Evolutionary conservation across 2,797 vertebrate species (phyloP).

Genomic region (Acropternis orthonyx): DNA sequence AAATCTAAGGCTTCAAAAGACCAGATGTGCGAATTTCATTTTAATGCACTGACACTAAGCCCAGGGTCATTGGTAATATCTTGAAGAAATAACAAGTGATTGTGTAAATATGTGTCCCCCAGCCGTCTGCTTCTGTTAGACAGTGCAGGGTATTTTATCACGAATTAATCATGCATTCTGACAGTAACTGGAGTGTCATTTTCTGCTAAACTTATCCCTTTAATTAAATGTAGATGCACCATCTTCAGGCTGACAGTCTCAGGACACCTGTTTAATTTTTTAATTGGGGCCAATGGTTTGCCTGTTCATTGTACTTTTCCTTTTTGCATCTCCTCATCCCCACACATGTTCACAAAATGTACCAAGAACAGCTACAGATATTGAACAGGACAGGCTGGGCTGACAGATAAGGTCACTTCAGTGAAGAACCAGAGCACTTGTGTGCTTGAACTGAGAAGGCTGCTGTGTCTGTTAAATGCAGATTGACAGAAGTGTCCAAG

Average conservation of each 20-base stretch:
- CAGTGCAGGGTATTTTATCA: conserved; percentile 65
- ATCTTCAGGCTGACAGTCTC: conserved; percentile 60
- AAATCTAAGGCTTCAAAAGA: conserved; percentile 20
- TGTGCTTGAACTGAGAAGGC: conserved; percentile 55
- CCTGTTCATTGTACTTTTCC: not conserved
- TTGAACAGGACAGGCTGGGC: conserved; percentile 51
- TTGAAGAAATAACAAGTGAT: conserved; percentile 61
- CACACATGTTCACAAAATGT: not conserved
- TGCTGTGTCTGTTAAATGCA: conserved; percentile 59
- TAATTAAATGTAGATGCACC: conserved; percentile 61
- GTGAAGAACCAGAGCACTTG: not conserved
- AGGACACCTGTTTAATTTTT: conserved; percentile 62
- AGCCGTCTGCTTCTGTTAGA: conserved; percentile 55
- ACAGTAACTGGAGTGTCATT: conserved; percentile 63
- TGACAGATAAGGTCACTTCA: conserved; percentile 71
- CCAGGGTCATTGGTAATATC: conserved; percentile 64
- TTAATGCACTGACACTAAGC: conserved; percentile 10
- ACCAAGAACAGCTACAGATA: conserved; percentile 23
- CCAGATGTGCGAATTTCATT: conserved; percentile 44
- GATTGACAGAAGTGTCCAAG: conserved; percentile 64
- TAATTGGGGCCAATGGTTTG: conserved; percentile 53
- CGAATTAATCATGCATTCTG: conserved; percentile 74
- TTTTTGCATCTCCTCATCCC: not conserved
- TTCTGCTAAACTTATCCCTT: conserved; percentile 61
- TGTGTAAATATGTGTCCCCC: conserved; percentile 64